phyloP scores from a whole-genome alignment of 2,113 vertebrate genomes.

The Chauna torquata region DNA sequence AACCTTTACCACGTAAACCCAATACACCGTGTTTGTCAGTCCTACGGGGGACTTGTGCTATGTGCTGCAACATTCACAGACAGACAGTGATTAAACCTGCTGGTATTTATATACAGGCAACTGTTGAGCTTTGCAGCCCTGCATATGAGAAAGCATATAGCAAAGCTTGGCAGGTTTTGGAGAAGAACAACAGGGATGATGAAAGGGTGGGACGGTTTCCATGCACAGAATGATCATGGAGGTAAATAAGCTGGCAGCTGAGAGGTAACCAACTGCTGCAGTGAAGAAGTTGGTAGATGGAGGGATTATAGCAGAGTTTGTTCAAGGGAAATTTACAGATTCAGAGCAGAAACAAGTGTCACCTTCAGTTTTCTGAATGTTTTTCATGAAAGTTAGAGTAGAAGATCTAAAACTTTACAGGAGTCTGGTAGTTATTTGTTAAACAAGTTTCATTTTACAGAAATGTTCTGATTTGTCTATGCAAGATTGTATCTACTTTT shows the following conservation, averaged over 20 bases:
- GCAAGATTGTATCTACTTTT: neutral
- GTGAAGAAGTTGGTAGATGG: neutral
- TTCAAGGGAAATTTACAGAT: neutral
- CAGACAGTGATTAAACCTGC: neutral
- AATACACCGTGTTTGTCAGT: rapidly evolving
- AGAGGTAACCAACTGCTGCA: neutral
- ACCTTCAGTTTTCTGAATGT: neutral
- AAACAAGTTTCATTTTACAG: neutral
- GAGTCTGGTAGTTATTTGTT: neutral
- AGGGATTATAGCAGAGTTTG: neutral
- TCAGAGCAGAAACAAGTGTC: neutral
- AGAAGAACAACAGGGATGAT: neutral
- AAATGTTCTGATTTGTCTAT: neutral
- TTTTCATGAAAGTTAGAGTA: neutral
- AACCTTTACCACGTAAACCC: no score
- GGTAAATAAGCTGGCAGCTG: neutral
- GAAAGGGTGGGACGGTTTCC: neutral
- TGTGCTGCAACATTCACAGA: rapidly evolving
- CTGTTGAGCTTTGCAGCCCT: neutral
- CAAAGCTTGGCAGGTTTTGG: neutral
- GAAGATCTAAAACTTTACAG: neutral
- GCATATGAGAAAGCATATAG: neutral
- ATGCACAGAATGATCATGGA: neutral
- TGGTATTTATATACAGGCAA: neutral
- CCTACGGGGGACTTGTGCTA: neutral